phyloP scores from a whole-genome alignment of 2,113 vertebrate species.

The Ceyx cyanopectus region DNA sequence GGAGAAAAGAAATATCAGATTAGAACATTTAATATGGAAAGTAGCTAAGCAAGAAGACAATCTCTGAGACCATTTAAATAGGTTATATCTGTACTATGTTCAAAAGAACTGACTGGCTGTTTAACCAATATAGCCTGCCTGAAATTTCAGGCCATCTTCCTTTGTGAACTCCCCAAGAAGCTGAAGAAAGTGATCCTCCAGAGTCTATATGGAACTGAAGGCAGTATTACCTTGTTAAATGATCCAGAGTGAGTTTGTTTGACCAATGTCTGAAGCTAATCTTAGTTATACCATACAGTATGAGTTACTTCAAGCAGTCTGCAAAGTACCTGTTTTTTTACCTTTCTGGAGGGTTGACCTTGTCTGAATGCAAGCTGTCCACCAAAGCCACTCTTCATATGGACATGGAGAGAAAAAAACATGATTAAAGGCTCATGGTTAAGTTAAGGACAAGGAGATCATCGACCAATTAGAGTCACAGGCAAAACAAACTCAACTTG shows the following conservation, averaged over 20 bases:
- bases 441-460: not conserved
- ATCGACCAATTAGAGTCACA: not conserved
- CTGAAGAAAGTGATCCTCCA: not conserved
- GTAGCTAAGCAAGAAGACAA: not conserved
- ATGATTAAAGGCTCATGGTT: fast-evolving
- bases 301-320: not conserved
- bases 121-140: not conserved
- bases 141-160: not conserved
- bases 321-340: not conserved
- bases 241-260: not conserved
- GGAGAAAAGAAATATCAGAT: slow-evolving; percentile 18
- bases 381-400: not conserved
- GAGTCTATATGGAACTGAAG: not conserved
- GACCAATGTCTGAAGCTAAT: not conserved
- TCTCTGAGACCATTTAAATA: not conserved
- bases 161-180: not conserved
- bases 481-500: not conserved
- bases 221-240: not conserved
- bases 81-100: not conserved
- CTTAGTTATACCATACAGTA: not conserved
- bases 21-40: not conserved
- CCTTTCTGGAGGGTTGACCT: not conserved
- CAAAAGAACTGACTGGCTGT: not conserved
- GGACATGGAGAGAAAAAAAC: not conserved
- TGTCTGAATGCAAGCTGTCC: not conserved